A percentile compares a stretch with the other conserved stretches of the same genome.
Conservation (phyloP, 2,113 vertebrate genomes). For the Ochotona curzoniae region DNA sequence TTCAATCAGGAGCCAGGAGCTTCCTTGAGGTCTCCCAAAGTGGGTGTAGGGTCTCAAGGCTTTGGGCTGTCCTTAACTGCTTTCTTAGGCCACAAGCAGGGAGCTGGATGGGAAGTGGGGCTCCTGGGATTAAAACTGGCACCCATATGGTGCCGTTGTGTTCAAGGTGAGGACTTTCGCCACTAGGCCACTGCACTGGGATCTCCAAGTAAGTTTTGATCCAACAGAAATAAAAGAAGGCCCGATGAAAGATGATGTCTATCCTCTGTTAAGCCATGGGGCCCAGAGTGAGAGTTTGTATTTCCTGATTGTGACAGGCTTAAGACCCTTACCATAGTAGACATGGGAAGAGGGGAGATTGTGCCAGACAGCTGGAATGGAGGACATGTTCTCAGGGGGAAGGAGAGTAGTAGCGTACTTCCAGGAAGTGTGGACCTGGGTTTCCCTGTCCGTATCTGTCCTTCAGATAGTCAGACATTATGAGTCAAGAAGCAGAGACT, state of each 20-base stretch:
- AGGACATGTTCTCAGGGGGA: neutral
- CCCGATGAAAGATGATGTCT: neutral
- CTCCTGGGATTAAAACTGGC: too few relatives aligned
- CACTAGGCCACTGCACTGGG: too few relatives aligned
- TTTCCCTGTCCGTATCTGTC: neutral
- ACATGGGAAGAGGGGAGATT: neutral
- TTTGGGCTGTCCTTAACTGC: too few relatives aligned
- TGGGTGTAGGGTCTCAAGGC: too few relatives aligned
- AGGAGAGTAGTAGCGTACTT: accelerated
- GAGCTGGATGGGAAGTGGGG: too few relatives aligned
- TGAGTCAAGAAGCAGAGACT: neutral
- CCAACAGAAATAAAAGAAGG: neutral
- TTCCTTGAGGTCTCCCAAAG: too few relatives aligned
- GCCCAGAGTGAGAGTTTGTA: neutral
- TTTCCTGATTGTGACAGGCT: neutral
- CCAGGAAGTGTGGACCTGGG: neutral
- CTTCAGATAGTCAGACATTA: neutral
- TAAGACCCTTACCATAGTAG: neutral
- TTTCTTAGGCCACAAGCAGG: too few relatives aligned
- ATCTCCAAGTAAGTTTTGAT: neutral
- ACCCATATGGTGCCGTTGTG: too few relatives aligned
- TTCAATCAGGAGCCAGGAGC: too few relatives aligned
- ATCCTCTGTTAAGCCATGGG: neutral
- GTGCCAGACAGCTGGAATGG: neutral
- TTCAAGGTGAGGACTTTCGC: too few relatives aligned